Evolutionary conservation across 2,113 vertebrate genomes (phyloP).

Genomic region (Spea bombifrons): DNA sequence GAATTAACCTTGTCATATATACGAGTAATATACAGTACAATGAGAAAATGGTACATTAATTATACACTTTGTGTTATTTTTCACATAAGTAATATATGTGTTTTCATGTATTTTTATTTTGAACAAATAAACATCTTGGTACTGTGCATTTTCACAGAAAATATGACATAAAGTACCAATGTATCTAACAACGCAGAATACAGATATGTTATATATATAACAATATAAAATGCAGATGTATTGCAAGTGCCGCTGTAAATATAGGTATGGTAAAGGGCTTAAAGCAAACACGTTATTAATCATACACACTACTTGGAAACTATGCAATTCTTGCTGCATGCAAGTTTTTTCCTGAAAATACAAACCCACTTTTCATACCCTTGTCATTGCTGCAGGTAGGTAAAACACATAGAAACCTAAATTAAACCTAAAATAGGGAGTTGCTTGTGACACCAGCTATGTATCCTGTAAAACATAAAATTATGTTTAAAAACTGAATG

Average conservation of each 20-base stretch:
- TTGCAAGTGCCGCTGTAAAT: neutral
- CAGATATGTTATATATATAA: neutral
- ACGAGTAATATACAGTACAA: too few species aligned
- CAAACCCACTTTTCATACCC: too few species aligned
- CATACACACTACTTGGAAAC: neutral
- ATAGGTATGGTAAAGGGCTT: neutral
- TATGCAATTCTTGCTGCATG: neutral
- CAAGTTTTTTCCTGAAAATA: too few species aligned
- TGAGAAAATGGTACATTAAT: too few species aligned
- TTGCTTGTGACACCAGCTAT: too few species aligned
- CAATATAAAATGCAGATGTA: neutral
- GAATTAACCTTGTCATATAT: too few species aligned
- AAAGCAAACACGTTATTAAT: neutral
- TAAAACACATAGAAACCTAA: too few species aligned
- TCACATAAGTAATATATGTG: neutral
- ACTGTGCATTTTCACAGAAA: conserved; percentile 43
- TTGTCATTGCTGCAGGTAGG: too few species aligned
- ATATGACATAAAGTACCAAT: conserved; percentile 2
- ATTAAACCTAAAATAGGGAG: too few species aligned
- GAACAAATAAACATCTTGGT: neutral
- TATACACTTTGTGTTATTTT: neutral
- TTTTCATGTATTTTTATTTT: neutral
- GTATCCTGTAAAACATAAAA: too few species aligned
- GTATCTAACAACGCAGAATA: neutral
- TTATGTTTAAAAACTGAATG: too few species aligned